Conservation (phyloP, 2,113 vertebrate species). For the Damaliscus lunatus region DNA sequence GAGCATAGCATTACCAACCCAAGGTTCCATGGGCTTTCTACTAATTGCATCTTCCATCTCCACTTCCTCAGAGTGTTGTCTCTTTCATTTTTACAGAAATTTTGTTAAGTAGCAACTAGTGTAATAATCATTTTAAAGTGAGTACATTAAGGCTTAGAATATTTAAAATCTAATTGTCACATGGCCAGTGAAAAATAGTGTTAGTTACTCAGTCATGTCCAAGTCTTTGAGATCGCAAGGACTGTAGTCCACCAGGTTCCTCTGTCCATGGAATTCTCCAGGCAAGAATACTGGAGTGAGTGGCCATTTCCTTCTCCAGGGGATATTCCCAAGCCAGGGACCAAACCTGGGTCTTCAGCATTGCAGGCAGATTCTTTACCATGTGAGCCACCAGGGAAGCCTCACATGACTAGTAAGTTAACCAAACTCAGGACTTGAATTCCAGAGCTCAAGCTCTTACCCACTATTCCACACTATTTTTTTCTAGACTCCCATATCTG, state of each 20-base stretch:
- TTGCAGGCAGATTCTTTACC: not conserved
- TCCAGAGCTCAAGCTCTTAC: not conserved
- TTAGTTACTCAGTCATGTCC: not conserved
- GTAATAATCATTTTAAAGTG: not conserved
- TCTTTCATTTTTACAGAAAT: not conserved
- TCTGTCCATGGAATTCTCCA: not conserved
- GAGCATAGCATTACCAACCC: not conserved
- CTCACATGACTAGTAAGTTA: not conserved
- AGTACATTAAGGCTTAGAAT: not conserved
- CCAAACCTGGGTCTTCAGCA: not conserved
- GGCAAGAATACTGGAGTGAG: not conserved
- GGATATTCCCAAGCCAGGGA: not conserved
- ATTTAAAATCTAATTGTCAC: not conserved
- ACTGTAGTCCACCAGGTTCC: not conserved
- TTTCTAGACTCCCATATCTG: not conserved
- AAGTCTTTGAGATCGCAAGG: not conserved
- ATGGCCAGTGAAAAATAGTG: not conserved
- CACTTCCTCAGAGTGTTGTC: not conserved
- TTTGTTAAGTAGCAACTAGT: not conserved
- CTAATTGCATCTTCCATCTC: not conserved
- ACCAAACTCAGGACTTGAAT: not conserved
- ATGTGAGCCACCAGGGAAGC: not conserved
- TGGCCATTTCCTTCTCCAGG: not conserved
- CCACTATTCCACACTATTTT: not conserved
- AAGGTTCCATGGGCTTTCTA: not conserved